Evolutionary conservation across 1,140 invertebrate genomes (phyloP).

Genomic region (Nautilus pompilius): DNA sequence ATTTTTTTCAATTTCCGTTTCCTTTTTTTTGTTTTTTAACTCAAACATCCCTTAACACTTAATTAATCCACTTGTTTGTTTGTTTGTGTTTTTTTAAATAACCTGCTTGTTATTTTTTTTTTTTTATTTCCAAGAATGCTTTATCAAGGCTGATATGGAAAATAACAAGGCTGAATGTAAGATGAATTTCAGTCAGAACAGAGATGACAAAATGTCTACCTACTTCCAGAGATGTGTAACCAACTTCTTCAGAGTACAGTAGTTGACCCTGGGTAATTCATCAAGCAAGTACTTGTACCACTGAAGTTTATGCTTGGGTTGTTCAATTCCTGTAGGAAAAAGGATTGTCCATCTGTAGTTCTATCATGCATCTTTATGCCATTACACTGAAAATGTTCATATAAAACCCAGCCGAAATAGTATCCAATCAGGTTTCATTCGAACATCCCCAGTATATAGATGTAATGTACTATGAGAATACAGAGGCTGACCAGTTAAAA

Average conservation of each 20-base stretch:
- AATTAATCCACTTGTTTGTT: no score
- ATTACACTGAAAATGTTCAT: no score
- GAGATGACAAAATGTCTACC: slow-evolving; percentile 1
- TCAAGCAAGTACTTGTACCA: slow-evolving; percentile 63
- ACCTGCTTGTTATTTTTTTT: background rate
- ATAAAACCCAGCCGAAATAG: no score
- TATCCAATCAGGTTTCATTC: no score
- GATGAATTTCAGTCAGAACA: background rate
- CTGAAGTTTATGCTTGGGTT: slow-evolving; percentile 27
- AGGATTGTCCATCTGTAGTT: no score
- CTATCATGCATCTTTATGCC: no score
- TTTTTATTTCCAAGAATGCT: background rate
- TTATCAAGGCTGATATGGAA: background rate
- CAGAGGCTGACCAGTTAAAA: no score
- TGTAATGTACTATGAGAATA: no score
- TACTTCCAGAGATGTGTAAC: slow-evolving; percentile 70
- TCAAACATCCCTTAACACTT: no score
- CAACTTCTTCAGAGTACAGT: slow-evolving; percentile 70
- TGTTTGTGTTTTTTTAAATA: no score
- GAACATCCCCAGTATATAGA: no score
- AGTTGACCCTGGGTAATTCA: slow-evolving; percentile 67
- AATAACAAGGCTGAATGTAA: background rate
- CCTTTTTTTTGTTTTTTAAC: background rate
- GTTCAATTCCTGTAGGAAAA: slow-evolving; percentile 22
- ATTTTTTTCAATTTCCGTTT: background rate